phyloP scores from a whole-genome alignment of 1,140 invertebrate genomes.

The Lerema accius region DNA sequence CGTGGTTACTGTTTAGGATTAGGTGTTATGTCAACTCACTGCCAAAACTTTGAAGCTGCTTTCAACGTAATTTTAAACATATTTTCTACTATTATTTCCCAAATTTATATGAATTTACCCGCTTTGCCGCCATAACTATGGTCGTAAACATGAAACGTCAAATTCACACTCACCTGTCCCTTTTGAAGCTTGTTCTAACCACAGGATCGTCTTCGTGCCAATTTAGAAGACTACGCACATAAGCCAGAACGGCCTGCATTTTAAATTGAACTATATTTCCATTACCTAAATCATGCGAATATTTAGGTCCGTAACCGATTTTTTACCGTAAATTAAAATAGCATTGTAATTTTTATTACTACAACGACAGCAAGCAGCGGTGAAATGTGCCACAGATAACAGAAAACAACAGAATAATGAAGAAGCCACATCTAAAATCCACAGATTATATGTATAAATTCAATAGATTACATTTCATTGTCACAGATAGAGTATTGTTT shows the following conservation, averaged over 20 bases:
- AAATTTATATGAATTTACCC: conserved; percentile 42
- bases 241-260: conserved; percentile 75
- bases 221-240: conserved; percentile 65
- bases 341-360: conserved; percentile 1
- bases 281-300: conserved; percentile 49
- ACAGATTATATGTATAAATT: no score
- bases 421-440: background rate
- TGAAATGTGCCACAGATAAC: conserved; percentile 24
- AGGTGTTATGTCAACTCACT: conserved; percentile 46
- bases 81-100: conserved; percentile 32
- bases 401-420: background rate
- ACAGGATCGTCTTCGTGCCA: conserved; percentile 61
- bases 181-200: conserved; percentile 66
- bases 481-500: no score
- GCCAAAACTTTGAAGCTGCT: conserved; percentile 66
- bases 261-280: conserved; percentile 61
- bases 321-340: conserved; percentile 7
- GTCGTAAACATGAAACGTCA: conserved; percentile 79
- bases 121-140: conserved; percentile 79
- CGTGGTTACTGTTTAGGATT: background rate
- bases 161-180: conserved; percentile 70
- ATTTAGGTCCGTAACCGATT: conserved; percentile 3
- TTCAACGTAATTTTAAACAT: conserved; percentile 68
- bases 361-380: conserved; percentile 36
- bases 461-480: no score